Percentiles rank a stretch among this genome's conserved stretches.
Conservation (phyloP, 2,113 vertebrate genomes). For the Rhinopomastus cyanomelas region DNA sequence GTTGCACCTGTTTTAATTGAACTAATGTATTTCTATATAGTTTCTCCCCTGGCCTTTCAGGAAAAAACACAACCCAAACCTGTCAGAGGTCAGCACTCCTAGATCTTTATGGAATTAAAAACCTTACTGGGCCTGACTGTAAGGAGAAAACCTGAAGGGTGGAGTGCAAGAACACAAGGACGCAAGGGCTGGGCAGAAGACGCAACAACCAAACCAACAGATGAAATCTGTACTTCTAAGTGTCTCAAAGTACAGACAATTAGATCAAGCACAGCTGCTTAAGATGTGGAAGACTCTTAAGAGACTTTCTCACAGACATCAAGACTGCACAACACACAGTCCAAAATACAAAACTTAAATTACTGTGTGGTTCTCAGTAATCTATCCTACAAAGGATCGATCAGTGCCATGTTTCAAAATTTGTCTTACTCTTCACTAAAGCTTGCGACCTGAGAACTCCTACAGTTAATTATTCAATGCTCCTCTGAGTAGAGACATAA, state of each 20-base stretch:
- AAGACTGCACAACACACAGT: not conserved
- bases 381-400: not conserved
- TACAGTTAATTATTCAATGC: not conserved
- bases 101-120: not conserved
- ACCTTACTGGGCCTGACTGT: not conserved
- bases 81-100: not conserved
- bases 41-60: not conserved
- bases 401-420: not conserved
- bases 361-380: too few species aligned
- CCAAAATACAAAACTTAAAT: not conserved
- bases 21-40: not conserved
- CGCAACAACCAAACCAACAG: too few species aligned
- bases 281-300: not conserved
- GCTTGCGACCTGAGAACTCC: not conserved
- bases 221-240: not conserved
- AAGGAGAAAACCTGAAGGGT: not conserved
- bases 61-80: not conserved
- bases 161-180: not conserved
- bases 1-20: not conserved
- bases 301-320: not conserved
- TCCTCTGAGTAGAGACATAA: not conserved
- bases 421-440: not conserved
- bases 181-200: not conserved
- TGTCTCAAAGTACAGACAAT: not conserved
- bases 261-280: not conserved